phyloP scores from a whole-genome alignment of 2,888 invertebrate genomes.

The Agrilus mali region DNA sequence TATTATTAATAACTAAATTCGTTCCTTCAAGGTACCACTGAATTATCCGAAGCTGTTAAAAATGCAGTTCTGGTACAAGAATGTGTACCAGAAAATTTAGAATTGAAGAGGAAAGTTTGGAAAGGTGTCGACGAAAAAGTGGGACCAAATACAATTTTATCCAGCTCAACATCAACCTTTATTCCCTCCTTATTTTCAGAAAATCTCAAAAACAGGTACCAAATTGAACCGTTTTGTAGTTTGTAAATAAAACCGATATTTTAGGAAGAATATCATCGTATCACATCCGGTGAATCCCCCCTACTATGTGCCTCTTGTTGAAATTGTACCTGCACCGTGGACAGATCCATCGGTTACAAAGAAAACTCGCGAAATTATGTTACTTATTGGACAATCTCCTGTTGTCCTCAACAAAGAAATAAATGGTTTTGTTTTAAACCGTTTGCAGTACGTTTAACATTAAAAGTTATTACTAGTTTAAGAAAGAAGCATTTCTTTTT shows the following conservation, averaged over 20 bases:
- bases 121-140: slow-evolving; percentile 64
- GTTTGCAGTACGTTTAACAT: slow-evolving; percentile 62
- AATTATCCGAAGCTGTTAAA: slow-evolving; percentile 57
- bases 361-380: slow-evolving; percentile 66
- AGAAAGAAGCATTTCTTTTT: slow-evolving; percentile 1
- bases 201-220: slow-evolving; percentile 54
- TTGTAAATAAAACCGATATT: slow-evolving; percentile 7
- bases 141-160: slow-evolving; percentile 64
- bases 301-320: slow-evolving; percentile 88
- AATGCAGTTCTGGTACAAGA: slow-evolving; percentile 79
- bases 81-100: slow-evolving; percentile 83
- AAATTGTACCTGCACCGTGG: slow-evolving; percentile 91
- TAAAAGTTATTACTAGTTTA: background rate
- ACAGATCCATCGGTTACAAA: slow-evolving; percentile 65
- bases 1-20: background rate
- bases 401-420: slow-evolving; percentile 77
- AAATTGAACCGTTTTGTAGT: background rate
- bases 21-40: slow-evolving; percentile 43
- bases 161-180: slow-evolving; percentile 90
- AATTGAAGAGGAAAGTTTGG: slow-evolving; percentile 73
- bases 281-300: slow-evolving; percentile 96
- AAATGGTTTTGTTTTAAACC: slow-evolving; percentile 85
- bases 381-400: slow-evolving; percentile 84
- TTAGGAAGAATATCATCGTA: slow-evolving; percentile 53
- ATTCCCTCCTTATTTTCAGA: slow-evolving; percentile 79